These are phyloP conservation scores for Leptarthrus brevirostris DNA, from an alignment of 2,888 invertebrate genomes.

Conservation along the genomic window DNA sequence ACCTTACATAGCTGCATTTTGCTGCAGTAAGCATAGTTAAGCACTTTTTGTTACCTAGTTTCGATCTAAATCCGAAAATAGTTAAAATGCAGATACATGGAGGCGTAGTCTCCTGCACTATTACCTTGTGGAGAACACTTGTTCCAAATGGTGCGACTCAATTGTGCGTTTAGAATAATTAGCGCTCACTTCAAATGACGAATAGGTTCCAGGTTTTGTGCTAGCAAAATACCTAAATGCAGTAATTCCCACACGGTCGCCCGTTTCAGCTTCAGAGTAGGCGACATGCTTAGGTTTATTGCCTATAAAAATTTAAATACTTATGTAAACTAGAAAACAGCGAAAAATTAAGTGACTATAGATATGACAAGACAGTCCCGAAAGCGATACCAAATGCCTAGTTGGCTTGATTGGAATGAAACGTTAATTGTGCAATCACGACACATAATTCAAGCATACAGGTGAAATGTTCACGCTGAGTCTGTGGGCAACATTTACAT, in stretches of 20 bases:
- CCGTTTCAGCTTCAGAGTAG: neutral
- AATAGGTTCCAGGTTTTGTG: neutral
- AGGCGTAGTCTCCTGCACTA: conserved; percentile 10
- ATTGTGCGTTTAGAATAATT: conserved; percentile 24
- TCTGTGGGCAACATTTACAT: neutral
- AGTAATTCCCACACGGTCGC: neutral
- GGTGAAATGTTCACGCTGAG: conserved; percentile 8
- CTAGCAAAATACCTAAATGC: neutral
- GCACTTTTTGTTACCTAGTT: neutral
- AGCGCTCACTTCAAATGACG: conserved; percentile 2
- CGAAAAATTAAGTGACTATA: neutral
- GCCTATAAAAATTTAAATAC: conserved; percentile 11
- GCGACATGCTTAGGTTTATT: neutral
- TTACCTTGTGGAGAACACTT: conserved; percentile 9
- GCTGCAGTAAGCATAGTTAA: neutral
- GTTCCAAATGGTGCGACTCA: neutral
- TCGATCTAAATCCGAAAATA: conserved; percentile 16
- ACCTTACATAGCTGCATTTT: neutral
- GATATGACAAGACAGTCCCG: neutral
- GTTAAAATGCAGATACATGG: neutral
- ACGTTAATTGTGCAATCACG: conserved; percentile 10
- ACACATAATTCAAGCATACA: neutral
- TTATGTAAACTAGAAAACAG: neutral
- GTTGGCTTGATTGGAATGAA: neutral
- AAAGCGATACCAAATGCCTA: neutral